phyloP scores from a whole-genome alignment of 2,797 vertebrate species.

The Dallia pectoralis region DNA sequence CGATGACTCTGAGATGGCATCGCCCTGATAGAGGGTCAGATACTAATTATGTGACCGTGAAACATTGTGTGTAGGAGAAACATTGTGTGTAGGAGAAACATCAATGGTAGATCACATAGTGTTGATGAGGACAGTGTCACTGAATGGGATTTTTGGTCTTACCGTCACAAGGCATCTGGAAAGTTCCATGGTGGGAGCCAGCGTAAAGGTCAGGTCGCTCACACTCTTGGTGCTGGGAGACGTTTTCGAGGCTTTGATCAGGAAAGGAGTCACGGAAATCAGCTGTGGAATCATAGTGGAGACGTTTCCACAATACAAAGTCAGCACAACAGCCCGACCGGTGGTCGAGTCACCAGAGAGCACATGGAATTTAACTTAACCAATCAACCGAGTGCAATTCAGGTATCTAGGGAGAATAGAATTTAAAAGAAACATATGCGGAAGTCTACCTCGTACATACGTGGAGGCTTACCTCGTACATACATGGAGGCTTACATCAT shows the following conservation, averaged over 20 bases:
- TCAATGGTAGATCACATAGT: neutral
- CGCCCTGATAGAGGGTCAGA: slow-evolving; percentile 11
- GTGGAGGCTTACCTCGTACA: too few relatives aligned
- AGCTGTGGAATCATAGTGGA: slow-evolving; percentile 25
- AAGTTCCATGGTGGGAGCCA: slow-evolving; percentile 14
- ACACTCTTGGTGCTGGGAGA: slow-evolving; percentile 27
- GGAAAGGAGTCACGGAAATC: slow-evolving; percentile 23
- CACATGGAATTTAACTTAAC: neutral
- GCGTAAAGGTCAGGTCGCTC: slow-evolving; percentile 31
- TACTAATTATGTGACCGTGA: neutral
- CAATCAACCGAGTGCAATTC: neutral
- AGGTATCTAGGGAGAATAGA: neutral
- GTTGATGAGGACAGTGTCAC: neutral
- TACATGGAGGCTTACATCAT: too few relatives aligned
- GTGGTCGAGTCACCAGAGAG: neutral
- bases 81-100: neutral
- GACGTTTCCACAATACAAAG: too few relatives aligned
- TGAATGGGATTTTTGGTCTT: slow-evolving; percentile 15
- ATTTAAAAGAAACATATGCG: neutral
- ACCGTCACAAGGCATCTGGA: slow-evolving; percentile 33
- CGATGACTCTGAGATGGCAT: slow-evolving; percentile 31
- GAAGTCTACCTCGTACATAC: too few relatives aligned
- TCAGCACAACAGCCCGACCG: neutral
- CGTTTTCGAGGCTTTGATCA: slow-evolving; percentile 40
- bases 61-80: neutral